Base-by-base conservation (phyloP, 2,113 vertebrate genomes). In the Gulo gulo region DNA sequence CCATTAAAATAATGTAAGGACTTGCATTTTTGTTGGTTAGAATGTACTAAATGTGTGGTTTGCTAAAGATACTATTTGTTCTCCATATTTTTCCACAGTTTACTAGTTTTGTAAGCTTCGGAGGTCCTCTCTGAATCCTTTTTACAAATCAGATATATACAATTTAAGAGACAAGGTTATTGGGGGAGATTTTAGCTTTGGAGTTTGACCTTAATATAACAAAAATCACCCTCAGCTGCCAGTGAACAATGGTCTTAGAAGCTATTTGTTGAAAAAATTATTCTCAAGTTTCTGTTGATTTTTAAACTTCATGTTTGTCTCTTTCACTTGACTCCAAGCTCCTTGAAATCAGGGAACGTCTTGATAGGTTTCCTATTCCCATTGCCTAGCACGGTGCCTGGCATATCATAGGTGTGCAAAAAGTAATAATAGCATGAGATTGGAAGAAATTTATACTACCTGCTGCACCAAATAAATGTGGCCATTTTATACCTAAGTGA, bases 151-250 rank as follows among this genome's bases (percentile, higher is more conserved):
- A 12, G 34, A 15, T 93, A 83, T 52, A 4, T 81, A 55, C 24
- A 96, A 18, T 59, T 65, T 92, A 83, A 94, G 50, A 94, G 67
- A 81, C 36, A 57, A 20, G 93, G 36, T 88, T 94, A 21, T 71
- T 71, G 16, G 67, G 31, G 11, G 1, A 95, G 10, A 45, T 95
- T 34, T 26, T 93, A 15, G 79, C 36, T 94, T 86, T 82, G 83
- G 47, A 67, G 52, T 76, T 94, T 97, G 57, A 21, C 78, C 29
- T 97, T 91, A 86, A 65, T 95, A 34, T 45, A 91, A 69, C 88
- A 59, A 88, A 82, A 81, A 59, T 82, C 85, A 55, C 39, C 31
- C 63, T 96, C 23, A 4, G 11, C 55, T 96, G 36, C 55, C 47
- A 86, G 9, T 79, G 45, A 94, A 81, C 71, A 84, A 78, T 94